Base-by-base conservation (phyloP, 2,113 vertebrate genomes). In the Mormyrus lacerda region DNA sequence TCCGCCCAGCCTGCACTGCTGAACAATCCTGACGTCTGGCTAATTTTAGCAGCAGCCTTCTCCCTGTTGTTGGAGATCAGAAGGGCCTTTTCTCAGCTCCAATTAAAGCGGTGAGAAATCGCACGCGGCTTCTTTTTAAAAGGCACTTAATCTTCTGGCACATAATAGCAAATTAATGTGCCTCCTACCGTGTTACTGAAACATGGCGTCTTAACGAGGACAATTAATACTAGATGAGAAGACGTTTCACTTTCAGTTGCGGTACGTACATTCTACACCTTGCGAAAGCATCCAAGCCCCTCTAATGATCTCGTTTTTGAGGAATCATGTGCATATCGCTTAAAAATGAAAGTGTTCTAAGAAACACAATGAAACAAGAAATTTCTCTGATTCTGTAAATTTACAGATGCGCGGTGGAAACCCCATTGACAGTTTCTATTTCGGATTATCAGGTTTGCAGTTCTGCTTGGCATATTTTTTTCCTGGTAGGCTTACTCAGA, bases 71-170 rank as follows among this genome's bases (percentile, higher is more conserved):
- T 87, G 42, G 45, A 88, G 90, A 93, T 93, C 89, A 89, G 92
- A 92, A 89, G 17, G 85, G 87, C 61, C 89, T 55, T 35, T 55
- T 42, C 89, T 85, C 85, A 61, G 92, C 44, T 55, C 90, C 91
- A 94, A 92, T 93, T 94, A 93, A 87, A 76, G 58, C 88, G 88
- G 89, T 88, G 93, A 90, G 91, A 89, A 91, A 92, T 89, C 90
- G 90, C 91, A 90, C 89, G 91, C 91, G 90, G 93, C 93, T 93
- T 88, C 92, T 47, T 69, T 90, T 93, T 91, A 91, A 92, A 92
- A 90, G 88, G 93, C 91, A 93, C 53, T 87, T 92, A 84, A 90
- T 69, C 82, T 87, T 91, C 85, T 53, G 90, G 90, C 90, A 91
- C 44, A 85, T 39, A n/a, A 24, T 35, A 73, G 53, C 89, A 88